These are phyloP conservation scores for Chironomus riparius DNA, from an alignment of 2,888 invertebrate species.

Conservation along the genomic window DNA sequence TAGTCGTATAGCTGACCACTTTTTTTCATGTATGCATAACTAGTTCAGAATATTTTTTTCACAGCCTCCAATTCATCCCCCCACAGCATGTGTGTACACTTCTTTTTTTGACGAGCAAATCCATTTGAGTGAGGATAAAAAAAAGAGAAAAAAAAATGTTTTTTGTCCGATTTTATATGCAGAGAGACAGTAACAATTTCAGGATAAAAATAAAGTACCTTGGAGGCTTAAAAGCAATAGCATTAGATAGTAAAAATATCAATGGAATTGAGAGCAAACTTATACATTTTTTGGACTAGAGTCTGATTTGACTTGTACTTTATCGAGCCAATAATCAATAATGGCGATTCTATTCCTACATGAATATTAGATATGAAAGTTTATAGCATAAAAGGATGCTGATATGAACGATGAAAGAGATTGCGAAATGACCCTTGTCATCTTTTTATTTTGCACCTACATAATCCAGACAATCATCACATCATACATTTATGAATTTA, in stretches of 20 bases:
- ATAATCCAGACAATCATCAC: background rate
- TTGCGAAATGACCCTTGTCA: background rate
- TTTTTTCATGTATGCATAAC: background rate
- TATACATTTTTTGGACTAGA: background rate
- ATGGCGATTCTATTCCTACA: background rate
- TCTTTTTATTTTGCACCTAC: background rate
- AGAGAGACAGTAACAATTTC: conserved; percentile 1
- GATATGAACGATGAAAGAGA: too few relatives aligned
- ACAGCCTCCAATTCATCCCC: background rate
- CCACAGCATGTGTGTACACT: background rate
- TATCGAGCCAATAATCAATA: conserved; percentile 17
- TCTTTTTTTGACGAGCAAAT: background rate
- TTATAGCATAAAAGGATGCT: background rate
- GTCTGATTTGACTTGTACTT: conserved; percentile 10
- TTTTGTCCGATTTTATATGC: background rate
- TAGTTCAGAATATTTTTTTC: background rate
- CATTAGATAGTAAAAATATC: background rate
- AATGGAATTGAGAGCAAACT: background rate
- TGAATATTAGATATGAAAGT: background rate
- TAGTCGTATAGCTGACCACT: background rate
- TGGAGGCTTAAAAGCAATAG: conserved; percentile 14
- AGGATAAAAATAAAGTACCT: conserved; percentile 12
- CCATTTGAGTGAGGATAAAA: conserved; percentile 6
- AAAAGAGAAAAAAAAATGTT: background rate
- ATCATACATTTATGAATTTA: background rate